Conservation (phyloP, 2,797 vertebrate species). For the Clangula hyemalis region DNA sequence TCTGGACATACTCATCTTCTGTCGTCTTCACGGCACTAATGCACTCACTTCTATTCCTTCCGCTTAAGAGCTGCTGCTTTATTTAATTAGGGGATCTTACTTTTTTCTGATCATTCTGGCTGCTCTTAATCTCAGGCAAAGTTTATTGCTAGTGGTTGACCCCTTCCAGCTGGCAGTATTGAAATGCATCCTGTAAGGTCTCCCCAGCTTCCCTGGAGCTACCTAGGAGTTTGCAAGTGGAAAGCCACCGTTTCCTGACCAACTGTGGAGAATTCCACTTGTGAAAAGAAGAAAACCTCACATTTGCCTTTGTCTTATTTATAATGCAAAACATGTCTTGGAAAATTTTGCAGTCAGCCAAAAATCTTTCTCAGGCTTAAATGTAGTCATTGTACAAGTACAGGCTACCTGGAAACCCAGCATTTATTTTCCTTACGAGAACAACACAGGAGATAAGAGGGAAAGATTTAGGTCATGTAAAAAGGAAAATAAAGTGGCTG, state of each 20-base stretch:
- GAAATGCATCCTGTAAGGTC: background rate
- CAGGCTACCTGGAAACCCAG: background rate
- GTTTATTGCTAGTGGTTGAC: background rate
- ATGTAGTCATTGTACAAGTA: constrained; percentile 2
- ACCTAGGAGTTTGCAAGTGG: background rate
- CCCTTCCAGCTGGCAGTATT: background rate
- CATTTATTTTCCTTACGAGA: constrained; percentile 49
- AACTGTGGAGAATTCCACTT: background rate
- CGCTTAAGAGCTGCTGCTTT: background rate
- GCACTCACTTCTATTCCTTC: background rate
- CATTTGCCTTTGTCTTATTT: constrained; percentile 4
- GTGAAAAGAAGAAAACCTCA: background rate
- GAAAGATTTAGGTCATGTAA: constrained; percentile 33
- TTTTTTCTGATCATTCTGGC: background rate
- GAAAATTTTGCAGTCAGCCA: constrained; percentile 15
- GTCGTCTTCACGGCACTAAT: background rate
- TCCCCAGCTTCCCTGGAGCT: background rate
- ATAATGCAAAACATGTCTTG: constrained; percentile 20
- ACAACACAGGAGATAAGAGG: constrained; percentile 15
- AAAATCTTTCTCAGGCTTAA: constrained; percentile 27
- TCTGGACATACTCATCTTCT: background rate
- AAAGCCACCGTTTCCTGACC: background rate
- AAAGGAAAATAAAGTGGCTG: constrained; percentile 3
- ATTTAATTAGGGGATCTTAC: background rate
- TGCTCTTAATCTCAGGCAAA: background rate